Evolutionary conservation across 2,888 invertebrate genomes (phyloP), one percentile per base, ranked within the genome.

Genomic region (Lymantria dispar): DNA sequence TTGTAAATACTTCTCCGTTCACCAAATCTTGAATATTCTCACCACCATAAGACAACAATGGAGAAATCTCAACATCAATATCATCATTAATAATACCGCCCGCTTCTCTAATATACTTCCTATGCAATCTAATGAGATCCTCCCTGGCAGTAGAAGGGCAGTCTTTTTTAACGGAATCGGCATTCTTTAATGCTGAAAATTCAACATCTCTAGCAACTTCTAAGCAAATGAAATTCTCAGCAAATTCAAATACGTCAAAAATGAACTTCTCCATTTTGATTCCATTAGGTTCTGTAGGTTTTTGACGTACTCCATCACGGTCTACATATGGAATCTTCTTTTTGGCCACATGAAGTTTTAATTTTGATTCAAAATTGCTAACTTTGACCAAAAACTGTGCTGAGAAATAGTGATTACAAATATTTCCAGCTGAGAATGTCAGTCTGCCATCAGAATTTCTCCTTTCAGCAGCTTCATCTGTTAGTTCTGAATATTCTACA

Each of bases 191-290:
- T 0, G 99, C 98, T 67, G 99, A 98, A 80, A 99, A 99, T 80
- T 99, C 99, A 54, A 96, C 96, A 64, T 96, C 95, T 43, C 99
- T 94, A 0, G 95, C 93, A 0, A 97, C 96, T 87, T 99, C 98
- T 94, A 98, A 96, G 7, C 97, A 97, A 10, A 96, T 97, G 74
- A 99, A 97, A 68, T 95, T 95, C 60, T 96, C 94, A 0, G 98
- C 95, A 83, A 97, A 98, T 74, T 96, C 96, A 77, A 99, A 99
- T 0, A 99, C 98, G 83, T 99, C 99, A 80, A 99, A 99, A 9
- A 99, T 97, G 80, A 99, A 99, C 83, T 99, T 99, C 78, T 99
- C 99, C 87, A 99, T 96, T 91, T 99, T 99, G 61, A 99, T 97
- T 9, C 99, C 99, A 72, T 99, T 99, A 0, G 98, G 95, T 56